Evolutionary conservation across 2,888 invertebrate genomes (phyloP), one percentile per base, ranked within the genome.

Genomic region (Therioaphis trifolii): DNA sequence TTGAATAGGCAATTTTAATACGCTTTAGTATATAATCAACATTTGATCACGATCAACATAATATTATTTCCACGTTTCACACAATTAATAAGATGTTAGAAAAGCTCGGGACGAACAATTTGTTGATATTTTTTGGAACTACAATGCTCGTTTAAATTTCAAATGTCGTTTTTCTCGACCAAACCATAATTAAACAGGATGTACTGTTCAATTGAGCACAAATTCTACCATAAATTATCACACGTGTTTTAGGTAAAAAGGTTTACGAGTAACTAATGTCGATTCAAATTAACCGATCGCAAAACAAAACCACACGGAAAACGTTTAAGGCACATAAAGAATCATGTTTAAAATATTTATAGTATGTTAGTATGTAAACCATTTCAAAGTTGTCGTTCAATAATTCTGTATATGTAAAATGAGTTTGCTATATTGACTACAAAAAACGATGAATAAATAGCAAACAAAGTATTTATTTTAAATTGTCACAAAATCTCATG

Each of bases 181-280:
- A 24, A 18, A 11, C 58, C 14, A 0, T 27, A 27, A 29, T 63
- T 76, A 76, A n/a, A n/a, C n/a, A n/a, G n/a, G n/a, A n/a, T n/a
- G n/a, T n/a, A n/a, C n/a, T 46, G 46, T 63, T n/a, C n/a, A 27
- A 27, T 76, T 76, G 7, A 63, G 46, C 21, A 29, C 9, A 9
- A 14, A 63, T 76, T 72, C 7, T n/a, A 4, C 3, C 27, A n/a
- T 12, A 61, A 43, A 58, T 58, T 61, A 58, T 14, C 43, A 61
- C 27, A 61, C n/a, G 27, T 61, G 61, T 76, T 75, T 61, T 43
- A 76, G 1, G 46, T 46, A n/a, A 76, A 61, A 76, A 5, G 75
- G 61, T 76, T 76, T 76, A 61, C 46, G 14, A 29, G 46, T 29
- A 15, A 63, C 76, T 63, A n/a, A 63, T 63, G n/a, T 63, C 24